Conservation (phyloP, 2,797 vertebrate genomes). For the Crax fasciolata region DNA sequence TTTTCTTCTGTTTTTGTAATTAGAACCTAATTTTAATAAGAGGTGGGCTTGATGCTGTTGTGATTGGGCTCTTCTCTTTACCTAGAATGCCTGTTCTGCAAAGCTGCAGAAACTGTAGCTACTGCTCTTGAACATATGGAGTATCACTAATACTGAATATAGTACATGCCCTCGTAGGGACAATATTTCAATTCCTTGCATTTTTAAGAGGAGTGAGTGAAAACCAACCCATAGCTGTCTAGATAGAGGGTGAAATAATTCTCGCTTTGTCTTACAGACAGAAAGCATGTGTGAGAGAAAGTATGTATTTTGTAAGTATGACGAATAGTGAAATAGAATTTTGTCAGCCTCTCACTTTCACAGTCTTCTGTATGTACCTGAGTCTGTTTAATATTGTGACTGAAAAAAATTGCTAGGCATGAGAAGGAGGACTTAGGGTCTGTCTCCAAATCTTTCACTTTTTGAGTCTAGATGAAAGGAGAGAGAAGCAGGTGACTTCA, state of each 20-base stretch:
- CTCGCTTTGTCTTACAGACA: neutral
- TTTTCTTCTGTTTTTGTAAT: neutral
- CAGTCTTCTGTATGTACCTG: fast-evolving
- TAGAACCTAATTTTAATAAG: neutral
- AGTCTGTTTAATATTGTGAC: neutral
- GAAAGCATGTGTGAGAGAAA: neutral
- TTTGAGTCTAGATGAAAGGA: neutral
- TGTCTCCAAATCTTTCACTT: neutral
- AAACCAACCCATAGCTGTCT: neutral
- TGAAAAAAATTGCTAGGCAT: neutral
- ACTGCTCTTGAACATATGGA: neutral
- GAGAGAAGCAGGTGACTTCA: neutral
- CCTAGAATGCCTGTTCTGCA: neutral
- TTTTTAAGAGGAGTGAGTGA: neutral
- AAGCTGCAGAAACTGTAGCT: neutral
- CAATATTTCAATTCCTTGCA: neutral
- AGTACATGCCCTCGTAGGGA: neutral
- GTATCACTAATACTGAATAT: neutral
- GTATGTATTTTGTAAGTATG: neutral
- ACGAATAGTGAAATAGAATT: neutral
- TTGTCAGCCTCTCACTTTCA: neutral
- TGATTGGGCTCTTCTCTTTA: neutral
- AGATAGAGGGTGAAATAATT: neutral
- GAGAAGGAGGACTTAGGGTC: neutral
- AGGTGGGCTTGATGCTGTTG: fast-evolving